These are phyloP conservation scores for Gavialis gangeticus DNA, from an alignment of 2,113 vertebrate genomes.

Conservation along the genomic window DNA sequence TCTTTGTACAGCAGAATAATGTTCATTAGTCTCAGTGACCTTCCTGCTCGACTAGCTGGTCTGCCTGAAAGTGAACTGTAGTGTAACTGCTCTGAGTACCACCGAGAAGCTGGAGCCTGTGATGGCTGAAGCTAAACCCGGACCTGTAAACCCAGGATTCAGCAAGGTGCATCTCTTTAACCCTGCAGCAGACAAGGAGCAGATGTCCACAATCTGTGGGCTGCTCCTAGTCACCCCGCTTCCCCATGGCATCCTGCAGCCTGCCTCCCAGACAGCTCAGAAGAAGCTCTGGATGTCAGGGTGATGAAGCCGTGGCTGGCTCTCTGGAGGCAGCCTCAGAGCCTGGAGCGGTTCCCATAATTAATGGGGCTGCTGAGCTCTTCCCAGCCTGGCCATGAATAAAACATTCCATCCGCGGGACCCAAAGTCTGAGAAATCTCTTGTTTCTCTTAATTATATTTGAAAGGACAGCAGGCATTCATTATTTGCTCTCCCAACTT, in stretches of 20 bases:
- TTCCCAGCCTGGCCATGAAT: constrained; percentile 69
- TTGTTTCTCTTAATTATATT: constrained; percentile 58
- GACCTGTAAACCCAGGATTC: neutral
- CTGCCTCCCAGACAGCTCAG: neutral
- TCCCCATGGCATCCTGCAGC: rapidly evolving
- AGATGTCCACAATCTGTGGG: rapidly evolving
- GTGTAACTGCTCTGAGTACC: neutral
- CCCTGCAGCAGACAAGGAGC: rapidly evolving
- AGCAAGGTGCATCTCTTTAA: neutral
- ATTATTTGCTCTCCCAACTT: constrained; percentile 27
- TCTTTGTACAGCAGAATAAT: neutral
- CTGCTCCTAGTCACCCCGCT: neutral
- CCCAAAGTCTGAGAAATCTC: constrained; percentile 65
- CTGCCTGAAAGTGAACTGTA: neutral
- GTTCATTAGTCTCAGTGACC: neutral
- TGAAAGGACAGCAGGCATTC: constrained; percentile 33
- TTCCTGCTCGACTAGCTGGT: neutral
- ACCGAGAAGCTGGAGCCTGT: neutral
- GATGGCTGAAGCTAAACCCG: neutral
- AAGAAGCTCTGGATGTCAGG: constrained; percentile 45
- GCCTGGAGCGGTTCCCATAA: constrained; percentile 21
- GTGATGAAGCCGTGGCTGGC: constrained; percentile 34
- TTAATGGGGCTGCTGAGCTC: constrained; percentile 57
- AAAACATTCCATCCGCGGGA: constrained; percentile 47
- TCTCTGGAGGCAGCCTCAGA: neutral